Evolutionary conservation across 2,888 invertebrate species (phyloP).

Genomic region (Caenorhabditis zanzibari): DNA sequence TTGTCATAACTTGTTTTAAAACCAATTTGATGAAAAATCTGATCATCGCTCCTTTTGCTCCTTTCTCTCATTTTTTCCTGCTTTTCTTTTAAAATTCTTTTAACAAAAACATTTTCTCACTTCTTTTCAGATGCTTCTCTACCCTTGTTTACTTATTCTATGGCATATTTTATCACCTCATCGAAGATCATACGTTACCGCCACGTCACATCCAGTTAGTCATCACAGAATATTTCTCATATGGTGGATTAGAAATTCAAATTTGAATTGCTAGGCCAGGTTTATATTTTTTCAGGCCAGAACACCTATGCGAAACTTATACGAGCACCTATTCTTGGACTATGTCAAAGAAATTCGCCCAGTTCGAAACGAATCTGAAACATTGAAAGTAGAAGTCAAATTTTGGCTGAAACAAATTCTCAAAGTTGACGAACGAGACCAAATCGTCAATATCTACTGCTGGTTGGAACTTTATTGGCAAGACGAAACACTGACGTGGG

Average conservation of each 20-base stretch:
- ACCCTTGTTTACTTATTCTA: slow-evolving; percentile 32
- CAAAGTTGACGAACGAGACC: slow-evolving; percentile 81
- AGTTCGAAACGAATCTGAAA: slow-evolving; percentile 76
- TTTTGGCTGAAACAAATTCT: slow-evolving; percentile 83
- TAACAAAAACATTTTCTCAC: background rate
- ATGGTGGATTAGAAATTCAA: too few relatives aligned
- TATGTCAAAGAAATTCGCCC: slow-evolving; percentile 80
- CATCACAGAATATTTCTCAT: too few relatives aligned
- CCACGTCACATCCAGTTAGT: slow-evolving; percentile 54
- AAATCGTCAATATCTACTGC: slow-evolving; percentile 81
- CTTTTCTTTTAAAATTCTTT: background rate
- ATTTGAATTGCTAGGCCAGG: background rate
- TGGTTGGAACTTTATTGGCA: slow-evolving; percentile 81
- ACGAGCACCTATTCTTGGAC: slow-evolving; percentile 76
- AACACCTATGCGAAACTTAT: slow-evolving; percentile 74
- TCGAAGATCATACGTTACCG: slow-evolving; percentile 6
- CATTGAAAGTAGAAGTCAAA: slow-evolving; percentile 76
- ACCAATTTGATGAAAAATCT: background rate
- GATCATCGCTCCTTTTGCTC: background rate
- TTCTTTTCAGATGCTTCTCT: slow-evolving; percentile 22
- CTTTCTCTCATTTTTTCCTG: slow-evolving; percentile 7
- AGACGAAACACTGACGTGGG: slow-evolving; percentile 80
- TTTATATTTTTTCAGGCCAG: slow-evolving; percentile 27
- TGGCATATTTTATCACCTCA: slow-evolving; percentile 35
- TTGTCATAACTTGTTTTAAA: slow-evolving; percentile 15